Conservation (phyloP, 2,113 vertebrate species). For the Columbina picui region DNA sequence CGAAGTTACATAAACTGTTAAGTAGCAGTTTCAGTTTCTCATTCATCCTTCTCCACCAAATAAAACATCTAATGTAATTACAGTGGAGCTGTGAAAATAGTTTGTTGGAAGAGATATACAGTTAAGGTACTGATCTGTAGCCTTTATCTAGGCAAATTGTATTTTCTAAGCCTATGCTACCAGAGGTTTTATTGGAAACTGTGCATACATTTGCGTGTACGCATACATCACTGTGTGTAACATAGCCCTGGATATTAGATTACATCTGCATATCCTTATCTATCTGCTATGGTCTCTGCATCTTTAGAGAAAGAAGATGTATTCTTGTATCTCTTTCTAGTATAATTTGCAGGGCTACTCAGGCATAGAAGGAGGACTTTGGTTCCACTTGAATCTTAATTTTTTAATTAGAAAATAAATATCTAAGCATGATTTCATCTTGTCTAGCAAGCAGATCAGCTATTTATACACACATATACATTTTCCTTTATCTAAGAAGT, state of each 20-base stretch:
- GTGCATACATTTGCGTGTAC: background rate
- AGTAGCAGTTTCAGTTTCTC: background rate
- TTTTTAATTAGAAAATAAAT: conserved; percentile 34
- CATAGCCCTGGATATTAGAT: background rate
- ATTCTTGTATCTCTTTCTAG: background rate
- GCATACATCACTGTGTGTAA: background rate
- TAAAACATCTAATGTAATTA: background rate
- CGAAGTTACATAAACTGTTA: background rate
- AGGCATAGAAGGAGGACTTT: background rate
- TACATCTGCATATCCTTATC: background rate
- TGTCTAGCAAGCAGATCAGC: background rate
- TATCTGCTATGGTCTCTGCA: background rate
- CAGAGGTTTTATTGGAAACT: background rate
- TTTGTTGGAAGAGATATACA: background rate
- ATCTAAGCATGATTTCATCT: conserved; percentile 17
- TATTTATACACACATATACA: background rate
- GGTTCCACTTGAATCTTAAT: background rate
- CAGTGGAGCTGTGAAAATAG: background rate
- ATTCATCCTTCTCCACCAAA: background rate
- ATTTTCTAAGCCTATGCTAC: background rate
- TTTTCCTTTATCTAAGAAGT: conserved; percentile 40
- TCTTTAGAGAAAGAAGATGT: background rate
- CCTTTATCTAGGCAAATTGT: background rate
- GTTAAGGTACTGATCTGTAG: background rate
- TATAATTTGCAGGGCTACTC: background rate